Evolutionary conservation across 1,140 invertebrate genomes (phyloP), one percentile per base, ranked within the genome.

Genomic region (Choristoneura fumiferana): DNA sequence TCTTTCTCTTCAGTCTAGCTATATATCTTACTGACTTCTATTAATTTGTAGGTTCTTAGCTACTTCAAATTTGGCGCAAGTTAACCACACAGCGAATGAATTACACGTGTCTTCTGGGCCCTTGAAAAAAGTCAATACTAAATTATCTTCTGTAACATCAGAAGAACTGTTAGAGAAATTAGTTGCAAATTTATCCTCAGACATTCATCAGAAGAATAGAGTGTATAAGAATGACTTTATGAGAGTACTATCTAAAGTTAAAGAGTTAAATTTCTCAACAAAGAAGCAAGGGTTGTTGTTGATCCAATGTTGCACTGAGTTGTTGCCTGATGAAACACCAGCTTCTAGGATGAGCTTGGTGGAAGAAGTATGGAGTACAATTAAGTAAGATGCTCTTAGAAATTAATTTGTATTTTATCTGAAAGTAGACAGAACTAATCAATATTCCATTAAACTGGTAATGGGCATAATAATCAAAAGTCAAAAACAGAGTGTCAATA

Each of bases 141-240:
- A 29, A 29, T 2, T 6, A 2, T 29, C 22, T 36, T 22, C 38
- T 13, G 54, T 56, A 40, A 29, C 56, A 18, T 49, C 38, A 8
- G 73, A 84, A 14, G 81, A 86, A 37, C 52, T 85, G 13, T 56
- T 89, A 17, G 84, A 85, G 52, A 87, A 86, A 58, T 56, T 78
- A 4, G 73, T 87, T 38, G 72, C 84, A 33, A 67, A 67, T 1
- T 65, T 89, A 9, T 85, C 78, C 9, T 60, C 74, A 53, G 84
- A 87, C 40, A 84, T 86, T 52, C 71, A 83, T 52, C 80, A 81
- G 43, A 89, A 87, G 52, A 81, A 81, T 43, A 74, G 86, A 63
- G 78, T 89, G 0, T 89, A 89, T 53, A 89, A 86, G 56, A 89
- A 89, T 78, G 81, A 86, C 60, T 69, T 89, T 18, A 34, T 73